These are phyloP conservation scores for Acanthiza pusilla DNA, from an alignment of 2,797 vertebrate genomes.

Conservation along the genomic window DNA sequence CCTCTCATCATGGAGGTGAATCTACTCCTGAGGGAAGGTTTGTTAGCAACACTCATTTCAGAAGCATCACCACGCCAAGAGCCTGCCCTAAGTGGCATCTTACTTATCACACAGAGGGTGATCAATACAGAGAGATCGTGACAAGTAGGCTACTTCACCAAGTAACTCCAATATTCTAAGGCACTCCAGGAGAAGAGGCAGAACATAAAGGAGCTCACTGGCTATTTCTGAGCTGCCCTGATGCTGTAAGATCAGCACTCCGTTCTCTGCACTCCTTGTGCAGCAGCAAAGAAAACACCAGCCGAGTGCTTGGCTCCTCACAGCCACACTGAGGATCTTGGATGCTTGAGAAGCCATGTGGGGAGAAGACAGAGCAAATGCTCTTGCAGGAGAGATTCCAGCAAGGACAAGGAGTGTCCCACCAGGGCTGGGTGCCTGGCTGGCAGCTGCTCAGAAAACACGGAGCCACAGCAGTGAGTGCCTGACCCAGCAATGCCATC, in stretches of 20 bases:
- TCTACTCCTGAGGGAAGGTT: background rate
- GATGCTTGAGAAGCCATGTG: background rate
- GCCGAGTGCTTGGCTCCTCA: background rate
- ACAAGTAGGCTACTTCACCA: background rate
- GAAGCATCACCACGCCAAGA: background rate
- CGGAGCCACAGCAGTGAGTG: accelerated
- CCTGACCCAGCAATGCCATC: background rate
- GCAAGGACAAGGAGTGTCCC: background rate
- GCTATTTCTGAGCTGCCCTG: background rate
- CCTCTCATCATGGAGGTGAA: background rate
- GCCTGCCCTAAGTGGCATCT: background rate
- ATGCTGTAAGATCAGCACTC: background rate
- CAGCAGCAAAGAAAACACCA: background rate
- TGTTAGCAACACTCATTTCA: background rate
- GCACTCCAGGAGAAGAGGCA: background rate
- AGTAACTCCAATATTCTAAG: background rate
- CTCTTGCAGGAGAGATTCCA: background rate
- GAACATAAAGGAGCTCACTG: background rate
- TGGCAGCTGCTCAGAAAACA: background rate
- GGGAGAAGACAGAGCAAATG: background rate
- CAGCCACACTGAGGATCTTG: background rate
- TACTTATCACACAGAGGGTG: background rate
- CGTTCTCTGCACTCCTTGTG: background rate
- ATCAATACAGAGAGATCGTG: background rate
- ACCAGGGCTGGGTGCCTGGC: background rate